Conservation (phyloP, 2,113 vertebrate species). For the Hippocampus zosterae region DNA sequence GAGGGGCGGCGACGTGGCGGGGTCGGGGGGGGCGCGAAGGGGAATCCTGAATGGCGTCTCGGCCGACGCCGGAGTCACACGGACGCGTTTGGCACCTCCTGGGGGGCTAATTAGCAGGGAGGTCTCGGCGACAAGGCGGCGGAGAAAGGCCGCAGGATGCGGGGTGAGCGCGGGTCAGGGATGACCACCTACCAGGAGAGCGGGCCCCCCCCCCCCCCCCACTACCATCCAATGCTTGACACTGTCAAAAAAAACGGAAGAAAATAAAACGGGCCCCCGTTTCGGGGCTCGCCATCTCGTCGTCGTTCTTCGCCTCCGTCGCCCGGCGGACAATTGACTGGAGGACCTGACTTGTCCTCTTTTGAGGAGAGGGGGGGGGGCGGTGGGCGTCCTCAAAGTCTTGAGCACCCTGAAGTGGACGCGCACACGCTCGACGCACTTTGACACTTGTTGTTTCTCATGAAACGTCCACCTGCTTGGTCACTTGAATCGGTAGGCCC, state of each 20-base stretch:
- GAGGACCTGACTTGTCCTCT: slow-evolving; percentile 45
- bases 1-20: slow-evolving; percentile 61
- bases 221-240: slow-evolving; percentile 26
- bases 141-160: slow-evolving; percentile 80
- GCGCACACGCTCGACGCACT: background rate
- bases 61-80: slow-evolving; percentile 71
- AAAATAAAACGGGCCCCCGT: slow-evolving; percentile 68
- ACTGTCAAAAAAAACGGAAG: slow-evolving; percentile 65
- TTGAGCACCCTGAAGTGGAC: slow-evolving; percentile 74
- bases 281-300: slow-evolving; percentile 57
- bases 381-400: slow-evolving; percentile 64
- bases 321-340: slow-evolving; percentile 66
- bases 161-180: slow-evolving; percentile 83
- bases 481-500: no score
- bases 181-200: slow-evolving; percentile 90
- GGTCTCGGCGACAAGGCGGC: slow-evolving; percentile 82
- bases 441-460: slow-evolving; percentile 22
- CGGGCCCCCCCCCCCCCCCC: slow-evolving; percentile 33
- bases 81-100: slow-evolving; percentile 82
- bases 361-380: slow-evolving; percentile 62
- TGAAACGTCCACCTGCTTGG: background rate
- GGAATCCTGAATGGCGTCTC: slow-evolving; percentile 71
- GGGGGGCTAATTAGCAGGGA: slow-evolving; percentile 95
- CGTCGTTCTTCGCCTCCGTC: slow-evolving; percentile 66
- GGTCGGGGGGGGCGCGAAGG: background rate